Conservation (phyloP, 2,797 vertebrate genomes). For the Natrix natrix region DNA sequence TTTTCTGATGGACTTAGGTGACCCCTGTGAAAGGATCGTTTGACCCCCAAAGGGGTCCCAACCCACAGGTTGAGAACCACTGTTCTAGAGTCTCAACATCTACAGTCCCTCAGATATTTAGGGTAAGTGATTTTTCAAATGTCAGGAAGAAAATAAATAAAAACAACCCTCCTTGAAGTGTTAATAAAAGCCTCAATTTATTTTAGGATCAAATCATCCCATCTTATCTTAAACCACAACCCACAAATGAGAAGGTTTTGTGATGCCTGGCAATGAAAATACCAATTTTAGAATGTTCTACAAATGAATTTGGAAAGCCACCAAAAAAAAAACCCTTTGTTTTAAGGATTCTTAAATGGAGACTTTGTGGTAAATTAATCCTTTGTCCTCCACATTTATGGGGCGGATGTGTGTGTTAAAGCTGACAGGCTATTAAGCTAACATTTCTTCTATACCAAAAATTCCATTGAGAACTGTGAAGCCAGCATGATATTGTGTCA, state of each 20-base stretch:
- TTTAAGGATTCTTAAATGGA: not conserved
- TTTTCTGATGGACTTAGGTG: too few species aligned
- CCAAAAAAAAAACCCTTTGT: not conserved
- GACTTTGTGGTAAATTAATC: not conserved
- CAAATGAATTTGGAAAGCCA: not conserved
- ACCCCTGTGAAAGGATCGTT: too few species aligned
- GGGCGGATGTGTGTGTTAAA: not conserved
- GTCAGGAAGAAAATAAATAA: not conserved
- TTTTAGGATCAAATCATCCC: not conserved
- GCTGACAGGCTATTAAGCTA: not conserved
- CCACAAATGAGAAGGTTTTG: not conserved
- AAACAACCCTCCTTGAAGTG: not conserved
- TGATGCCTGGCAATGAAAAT: not conserved
- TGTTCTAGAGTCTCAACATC: not conserved
- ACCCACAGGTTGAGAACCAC: too few species aligned
- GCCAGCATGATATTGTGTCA: not conserved
- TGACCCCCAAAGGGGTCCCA: too few species aligned
- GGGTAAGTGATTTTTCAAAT: not conserved
- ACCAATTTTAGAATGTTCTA: not conserved
- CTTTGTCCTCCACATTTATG: not conserved
- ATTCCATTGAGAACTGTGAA: not conserved
- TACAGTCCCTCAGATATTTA: not conserved
- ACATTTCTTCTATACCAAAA: not conserved
- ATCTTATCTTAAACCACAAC: not conserved
- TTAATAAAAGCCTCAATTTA: not conserved